Evolutionary conservation across 2,113 vertebrate genomes (phyloP), one percentile per base, ranked within the genome.

Genomic region (Pomatorhinus ruficollis): DNA sequence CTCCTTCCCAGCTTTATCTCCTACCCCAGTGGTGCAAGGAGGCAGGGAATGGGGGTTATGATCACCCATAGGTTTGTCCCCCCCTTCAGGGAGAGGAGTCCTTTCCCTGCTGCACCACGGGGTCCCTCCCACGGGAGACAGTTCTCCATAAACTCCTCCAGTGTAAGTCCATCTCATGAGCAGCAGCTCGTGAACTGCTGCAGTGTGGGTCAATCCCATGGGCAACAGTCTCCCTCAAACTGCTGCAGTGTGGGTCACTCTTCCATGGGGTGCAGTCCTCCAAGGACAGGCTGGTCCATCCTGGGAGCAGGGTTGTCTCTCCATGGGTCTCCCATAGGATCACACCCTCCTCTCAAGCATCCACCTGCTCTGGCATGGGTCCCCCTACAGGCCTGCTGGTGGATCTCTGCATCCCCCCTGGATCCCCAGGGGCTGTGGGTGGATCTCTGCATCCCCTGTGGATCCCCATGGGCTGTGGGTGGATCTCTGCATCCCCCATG

Each of bases 231-330:
- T 3, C 22, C 27, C 28, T 17, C 52, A 39, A 3, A 12, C 28
- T 39, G 22, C 64, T 49, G 40, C 1, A 1, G 16, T 0, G 0
- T 33, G n/a, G 22, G 42, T 49, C 78, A 33, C 42, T 28, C 52
- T 40, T 49, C 30, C 30, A 40, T 1, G 3, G n/a, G 8, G 13
- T 21, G 18, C 42, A 22, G 28, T 40, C 18, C 42, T 81, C 3
- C n/a, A 57, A 57, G n/a, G 28, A 57, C 28, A 57, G 63, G 28
- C 22, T 47, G 23, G 2, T 57, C 23, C 44, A n/a, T 44, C 20
- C 5, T 11, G 21, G 42, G 5, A 76, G 16, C 27, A 39, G 20
- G 20, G 25, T 2, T 31, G 12, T 59, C 53, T 69, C 30, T 40
- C 44, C 44, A 10, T 2, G 9, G 42, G 42, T n/a, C 24, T 28